Conservation (phyloP, 1,140 invertebrate genomes). For the Macrostomum lignano region DNA sequence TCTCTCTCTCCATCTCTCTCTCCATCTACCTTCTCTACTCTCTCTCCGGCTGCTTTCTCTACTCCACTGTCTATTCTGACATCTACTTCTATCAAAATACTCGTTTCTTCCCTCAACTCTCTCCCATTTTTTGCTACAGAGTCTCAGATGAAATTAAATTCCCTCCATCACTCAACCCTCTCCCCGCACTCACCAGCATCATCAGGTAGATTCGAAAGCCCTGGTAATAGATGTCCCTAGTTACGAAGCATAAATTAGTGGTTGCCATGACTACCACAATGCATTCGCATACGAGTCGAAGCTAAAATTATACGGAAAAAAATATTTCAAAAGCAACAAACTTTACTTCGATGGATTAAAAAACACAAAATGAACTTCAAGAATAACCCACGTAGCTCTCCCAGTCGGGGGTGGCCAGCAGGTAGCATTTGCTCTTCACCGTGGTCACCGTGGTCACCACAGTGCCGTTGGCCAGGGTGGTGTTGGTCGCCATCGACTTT, state of each 20-base stretch:
- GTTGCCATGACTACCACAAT: slow-evolving; percentile 16
- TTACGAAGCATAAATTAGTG: slow-evolving; percentile 17
- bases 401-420: slow-evolving; percentile 12
- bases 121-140: no score
- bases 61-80: no score
- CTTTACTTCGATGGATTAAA: no score
- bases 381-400: slow-evolving; percentile 13
- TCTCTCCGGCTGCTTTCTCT: no score
- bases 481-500: slow-evolving; percentile 21
- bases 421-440: slow-evolving; percentile 17
- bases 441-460: slow-evolving; percentile 10
- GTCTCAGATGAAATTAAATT: slow-evolving; percentile 1
- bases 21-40: no score
- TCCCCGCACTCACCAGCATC: slow-evolving; percentile 15
- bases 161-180: background rate
- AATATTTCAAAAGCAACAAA: slow-evolving; percentile 7
- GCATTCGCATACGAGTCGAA: slow-evolving; percentile 15
- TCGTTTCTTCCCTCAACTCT: no score
- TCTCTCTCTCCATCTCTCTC: no score
- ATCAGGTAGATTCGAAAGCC: slow-evolving; percentile 19
- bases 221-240: slow-evolving; percentile 23
- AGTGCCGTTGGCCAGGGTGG: slow-evolving; percentile 8
- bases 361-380: slow-evolving; percentile 3
- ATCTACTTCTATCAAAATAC: no score
- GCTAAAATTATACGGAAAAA: slow-evolving; percentile 11